A percentile compares a stretch with the other conserved stretches of the same genome.
phyloP scores from a whole-genome alignment of 1,140 invertebrate genomes.

The Radopholus similis region DNA sequence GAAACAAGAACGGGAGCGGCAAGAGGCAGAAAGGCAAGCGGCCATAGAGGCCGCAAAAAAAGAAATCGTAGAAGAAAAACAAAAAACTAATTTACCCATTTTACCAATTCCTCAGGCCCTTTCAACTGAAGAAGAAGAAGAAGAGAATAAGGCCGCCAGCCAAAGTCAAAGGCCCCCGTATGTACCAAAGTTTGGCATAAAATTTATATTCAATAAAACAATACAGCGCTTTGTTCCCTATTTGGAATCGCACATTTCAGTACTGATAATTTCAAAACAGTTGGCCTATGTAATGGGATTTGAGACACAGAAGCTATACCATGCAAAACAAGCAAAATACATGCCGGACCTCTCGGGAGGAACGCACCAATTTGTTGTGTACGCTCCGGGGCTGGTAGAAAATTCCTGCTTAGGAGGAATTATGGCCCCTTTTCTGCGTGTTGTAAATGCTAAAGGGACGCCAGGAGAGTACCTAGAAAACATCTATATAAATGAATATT shows the following conservation, averaged over 20 bases:
- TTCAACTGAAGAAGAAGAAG: neutral
- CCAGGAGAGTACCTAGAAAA: neutral
- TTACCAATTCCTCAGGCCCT: neutral
- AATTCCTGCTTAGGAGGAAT: neutral
- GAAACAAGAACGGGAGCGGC: too few relatives aligned
- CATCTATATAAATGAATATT: neutral
- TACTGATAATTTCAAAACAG: neutral
- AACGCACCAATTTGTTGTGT: neutral
- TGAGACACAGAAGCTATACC: neutral
- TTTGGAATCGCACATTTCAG: neutral
- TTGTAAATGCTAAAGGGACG: neutral
- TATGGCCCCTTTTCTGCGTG: neutral
- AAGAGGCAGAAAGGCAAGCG: too few relatives aligned
- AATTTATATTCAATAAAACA: neutral
- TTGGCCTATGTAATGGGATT: neutral
- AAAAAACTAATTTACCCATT: too few relatives aligned
- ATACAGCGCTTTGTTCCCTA: neutral
- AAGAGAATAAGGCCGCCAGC: neutral
- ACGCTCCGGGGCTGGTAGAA: neutral
- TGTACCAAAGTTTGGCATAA: too few relatives aligned
- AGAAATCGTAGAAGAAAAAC: too few relatives aligned
- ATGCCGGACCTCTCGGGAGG: constrained; percentile 7
- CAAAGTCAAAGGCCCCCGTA: too few relatives aligned
- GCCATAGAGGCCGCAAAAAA: too few relatives aligned
- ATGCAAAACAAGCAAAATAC: neutral